These are phyloP conservation scores for Phrynosoma blainvillii DNA, from an alignment of 2,113 vertebrate genomes.

Conservation along the genomic window DNA sequence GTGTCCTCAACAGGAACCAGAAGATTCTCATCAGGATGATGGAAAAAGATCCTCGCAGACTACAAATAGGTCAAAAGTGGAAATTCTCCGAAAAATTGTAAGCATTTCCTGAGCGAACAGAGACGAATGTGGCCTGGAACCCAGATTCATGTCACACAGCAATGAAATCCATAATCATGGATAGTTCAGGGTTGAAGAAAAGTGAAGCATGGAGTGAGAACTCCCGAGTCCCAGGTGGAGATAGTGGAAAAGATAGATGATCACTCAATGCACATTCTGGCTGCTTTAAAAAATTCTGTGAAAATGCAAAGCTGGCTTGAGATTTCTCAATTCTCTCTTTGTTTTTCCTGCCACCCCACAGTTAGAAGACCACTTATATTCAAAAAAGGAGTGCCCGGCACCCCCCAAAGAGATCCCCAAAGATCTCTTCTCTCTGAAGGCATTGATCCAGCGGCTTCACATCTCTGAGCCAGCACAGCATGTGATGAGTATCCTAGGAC, in stretches of 20 bases:
- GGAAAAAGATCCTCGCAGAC: neutral
- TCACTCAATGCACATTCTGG: neutral
- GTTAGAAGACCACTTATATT: neutral
- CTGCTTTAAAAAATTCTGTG: neutral
- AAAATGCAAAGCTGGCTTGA: neutral
- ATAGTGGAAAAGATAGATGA: neutral
- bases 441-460: conserved; percentile 83
- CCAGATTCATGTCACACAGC: neutral
- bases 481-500: conserved; percentile 87
- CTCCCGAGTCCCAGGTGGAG: neutral
- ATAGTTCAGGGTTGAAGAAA: neutral
- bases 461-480: conserved; percentile 84
- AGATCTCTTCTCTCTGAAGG: conserved; percentile 84
- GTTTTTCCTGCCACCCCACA: neutral
- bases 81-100: neutral
- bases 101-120: neutral
- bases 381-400: conserved; percentile 42
- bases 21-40: neutral
- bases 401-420: conserved; percentile 68
- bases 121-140: neutral
- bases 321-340: neutral
- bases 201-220: neutral
- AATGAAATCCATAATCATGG: neutral
- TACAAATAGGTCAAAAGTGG: no score
- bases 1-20: neutral